These are phyloP conservation scores for Phoebastria nigripes DNA, from an alignment of 2,797 vertebrate genomes.

Conservation along the genomic window DNA sequence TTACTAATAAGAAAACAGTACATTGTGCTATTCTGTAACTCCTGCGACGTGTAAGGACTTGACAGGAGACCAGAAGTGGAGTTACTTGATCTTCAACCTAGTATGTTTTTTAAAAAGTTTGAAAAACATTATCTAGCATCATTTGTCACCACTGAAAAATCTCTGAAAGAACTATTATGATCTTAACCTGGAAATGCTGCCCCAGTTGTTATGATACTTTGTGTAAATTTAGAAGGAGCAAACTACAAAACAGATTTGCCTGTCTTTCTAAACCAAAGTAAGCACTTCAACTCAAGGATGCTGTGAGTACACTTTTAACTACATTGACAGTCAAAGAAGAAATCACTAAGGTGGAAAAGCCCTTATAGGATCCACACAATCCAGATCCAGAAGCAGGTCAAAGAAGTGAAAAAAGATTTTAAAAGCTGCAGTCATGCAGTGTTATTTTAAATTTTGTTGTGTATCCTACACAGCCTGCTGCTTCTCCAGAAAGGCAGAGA, in stretches of 20 bases:
- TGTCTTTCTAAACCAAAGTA: not conserved
- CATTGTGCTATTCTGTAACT: not conserved
- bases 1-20: not conserved
- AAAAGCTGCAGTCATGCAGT: not conserved
- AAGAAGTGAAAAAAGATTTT: not conserved
- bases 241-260: not conserved
- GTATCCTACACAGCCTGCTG: not conserved
- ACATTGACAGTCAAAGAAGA: not conserved
- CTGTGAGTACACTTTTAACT: not conserved
- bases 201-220: not conserved
- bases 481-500: not conserved
- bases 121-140: not conserved
- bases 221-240: not conserved
- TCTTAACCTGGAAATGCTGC: not conserved
- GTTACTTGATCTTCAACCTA: not conserved
- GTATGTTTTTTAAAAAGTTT: not conserved
- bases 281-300: not conserved
- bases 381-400: not conserved
- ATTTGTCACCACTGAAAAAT: not conserved
- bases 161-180: not conserved
- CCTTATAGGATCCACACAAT: not conserved
- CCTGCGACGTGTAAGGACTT: not conserved
- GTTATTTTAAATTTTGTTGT: not conserved
- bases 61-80: not conserved
- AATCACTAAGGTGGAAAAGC: not conserved